Conservation (phyloP, 2,113 vertebrate genomes). For the Egretta garzetta region DNA sequence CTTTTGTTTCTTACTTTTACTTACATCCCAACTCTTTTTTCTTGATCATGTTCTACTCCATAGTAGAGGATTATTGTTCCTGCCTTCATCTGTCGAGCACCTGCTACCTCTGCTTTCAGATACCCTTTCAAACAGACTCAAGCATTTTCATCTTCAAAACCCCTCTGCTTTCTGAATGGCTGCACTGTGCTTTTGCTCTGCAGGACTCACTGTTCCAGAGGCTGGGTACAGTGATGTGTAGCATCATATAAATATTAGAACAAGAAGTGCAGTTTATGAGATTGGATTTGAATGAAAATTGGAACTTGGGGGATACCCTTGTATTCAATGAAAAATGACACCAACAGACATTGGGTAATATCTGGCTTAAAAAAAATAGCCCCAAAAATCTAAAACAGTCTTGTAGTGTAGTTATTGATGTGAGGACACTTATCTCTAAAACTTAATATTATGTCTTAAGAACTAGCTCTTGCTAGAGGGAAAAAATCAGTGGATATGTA, state of each 20-base stretch:
- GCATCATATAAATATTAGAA: not conserved
- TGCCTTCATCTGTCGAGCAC: not conserved
- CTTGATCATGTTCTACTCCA: not conserved
- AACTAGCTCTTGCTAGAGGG: not conserved
- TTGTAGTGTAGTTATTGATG: not conserved
- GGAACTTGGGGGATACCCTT: not conserved
- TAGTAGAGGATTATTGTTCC: not conserved
- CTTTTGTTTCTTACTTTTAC: not conserved
- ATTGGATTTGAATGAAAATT: not conserved
- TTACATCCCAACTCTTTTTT: not conserved
- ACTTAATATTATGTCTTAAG: not conserved
- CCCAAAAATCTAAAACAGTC: not conserved
- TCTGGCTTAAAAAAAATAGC: too few relatives aligned
- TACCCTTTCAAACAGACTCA: not conserved
- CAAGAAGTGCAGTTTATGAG: not conserved
- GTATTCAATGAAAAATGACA: not conserved
- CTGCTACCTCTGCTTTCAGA: not conserved
- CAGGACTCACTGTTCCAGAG: not conserved
- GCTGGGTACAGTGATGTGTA: not conserved
- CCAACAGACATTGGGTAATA: not conserved
- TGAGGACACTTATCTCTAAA: not conserved
- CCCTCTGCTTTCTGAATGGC: not conserved
- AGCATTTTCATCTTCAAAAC: not conserved
- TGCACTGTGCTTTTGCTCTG: not conserved
- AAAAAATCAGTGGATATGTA: not conserved